Evolutionary conservation across 2,888 invertebrate genomes (phyloP), one percentile per base, ranked within the genome.

Genomic region (Ceriagrion tenellum): DNA sequence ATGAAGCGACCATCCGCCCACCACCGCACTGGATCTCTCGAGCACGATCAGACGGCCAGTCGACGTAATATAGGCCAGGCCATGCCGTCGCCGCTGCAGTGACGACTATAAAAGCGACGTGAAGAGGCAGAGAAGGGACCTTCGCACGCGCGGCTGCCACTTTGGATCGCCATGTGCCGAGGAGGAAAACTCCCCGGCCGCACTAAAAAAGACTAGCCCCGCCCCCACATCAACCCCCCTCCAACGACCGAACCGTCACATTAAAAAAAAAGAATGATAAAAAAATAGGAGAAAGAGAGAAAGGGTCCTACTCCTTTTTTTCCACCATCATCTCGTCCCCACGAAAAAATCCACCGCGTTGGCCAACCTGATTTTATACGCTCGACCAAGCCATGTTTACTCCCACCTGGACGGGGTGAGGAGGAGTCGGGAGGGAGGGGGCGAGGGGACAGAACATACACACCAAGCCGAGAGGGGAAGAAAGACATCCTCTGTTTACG

Each of bases 401-500:
- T 69, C 93, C 55, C 93, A 93, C 93, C 93, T 93, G 93, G 47
- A n/a, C 20, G 91, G 63, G 40, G 26, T 26, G 81, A 20, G 88
- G 26, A 10, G 10, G 91, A 91, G 69, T 23, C 4, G 4, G 69
- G 69, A n/a, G n/a, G 26, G n/a, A 26, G n/a, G 1, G 69, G 35
- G 81, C 3, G 13, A 81, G 81, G 81, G 35, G 81, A 35, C 30
- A 81, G 35, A 81, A 35, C 81, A 81, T 81, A 26, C 69, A 69
- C 69, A 69, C 69, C 81, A 35, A 13, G 30, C 35, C 0, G 35
- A 16, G 35, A 81, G 81, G 81, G 69, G 69, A 93, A 40, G 69
- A 69, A 93, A 93, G 93, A 69, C 69, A 93, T 69, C 35, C 63
- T 47, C n/a, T 93, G 93, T 93, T 93, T 93, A 69, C 93, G 93